Evolutionary conservation across 2,113 vertebrate species (phyloP).

Genomic region (Opisthocomus hoazin): DNA sequence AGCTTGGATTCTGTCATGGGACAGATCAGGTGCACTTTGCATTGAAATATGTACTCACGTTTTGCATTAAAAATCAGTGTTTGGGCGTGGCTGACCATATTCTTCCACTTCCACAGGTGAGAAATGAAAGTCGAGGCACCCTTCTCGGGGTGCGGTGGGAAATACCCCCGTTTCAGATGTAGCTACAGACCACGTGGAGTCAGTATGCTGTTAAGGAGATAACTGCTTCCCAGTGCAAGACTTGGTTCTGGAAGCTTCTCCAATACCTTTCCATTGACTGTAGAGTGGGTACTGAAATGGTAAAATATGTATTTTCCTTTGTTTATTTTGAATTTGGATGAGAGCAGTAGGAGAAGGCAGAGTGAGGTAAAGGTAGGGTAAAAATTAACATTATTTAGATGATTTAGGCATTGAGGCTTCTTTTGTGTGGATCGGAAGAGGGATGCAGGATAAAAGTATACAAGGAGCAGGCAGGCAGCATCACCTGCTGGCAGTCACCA

Average conservation of each 20-base stretch:
- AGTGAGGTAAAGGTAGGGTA: background rate
- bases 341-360: background rate
- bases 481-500: fast-evolving
- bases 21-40: background rate
- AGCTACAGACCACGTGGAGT: fast-evolving
- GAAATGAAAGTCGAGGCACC: background rate
- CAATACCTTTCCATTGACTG: background rate
- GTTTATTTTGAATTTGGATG: background rate
- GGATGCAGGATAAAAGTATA: too few species aligned
- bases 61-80: fast-evolving
- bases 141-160: background rate
- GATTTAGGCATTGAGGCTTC: background rate
- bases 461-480: background rate
- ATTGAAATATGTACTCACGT: fast-evolving
- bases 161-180: fast-evolving
- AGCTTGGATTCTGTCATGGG: fast-evolving
- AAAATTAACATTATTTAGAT: background rate
- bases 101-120: too few species aligned
- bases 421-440: background rate
- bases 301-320: background rate
- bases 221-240: fast-evolving
- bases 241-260: background rate
- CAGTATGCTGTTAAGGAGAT: fast-evolving
- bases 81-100: fast-evolving
- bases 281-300: too few species aligned